Base-by-base conservation (phyloP, 2,113 vertebrate species). In the Cnemophilus loriae region DNA sequence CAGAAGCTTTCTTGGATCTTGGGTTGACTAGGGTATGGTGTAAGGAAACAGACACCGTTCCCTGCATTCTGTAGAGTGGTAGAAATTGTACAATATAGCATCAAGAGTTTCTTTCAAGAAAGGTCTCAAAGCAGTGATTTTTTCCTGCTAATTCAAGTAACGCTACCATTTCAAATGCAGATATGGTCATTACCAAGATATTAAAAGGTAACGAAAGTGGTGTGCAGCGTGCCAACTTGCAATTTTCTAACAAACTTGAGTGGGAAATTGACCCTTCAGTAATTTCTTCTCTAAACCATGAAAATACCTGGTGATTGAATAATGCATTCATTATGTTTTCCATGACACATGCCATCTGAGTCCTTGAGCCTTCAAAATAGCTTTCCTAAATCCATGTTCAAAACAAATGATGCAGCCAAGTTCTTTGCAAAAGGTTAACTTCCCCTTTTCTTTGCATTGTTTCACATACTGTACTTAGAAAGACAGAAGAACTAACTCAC, bases 81-180 rank as follows among this genome's bases (percentile, higher is more conserved):
- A 56, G 33, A 75, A 93, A 90, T 3, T n/a, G 7, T 37, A 46
- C 35, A n/a, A 56, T 10, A 19, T 8, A 61, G 53, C 57, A 7
- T 3, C 7, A 39, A 70, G 33, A 78, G 6, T 4, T 78, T 64
- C 19, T 65, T 78, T 41, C 32, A 73, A 86, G 57, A 47, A 77
- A 74, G 14, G 33, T 37, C 50, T 76, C 39, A 46, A 50, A 83
- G 53, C 20, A 57, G 32, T 21, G 37, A 46, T n/a, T 47, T 41
- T 77, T 80, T 52, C 32, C 32, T 49, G 49, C 9, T 57, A 63
- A 71, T 64, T 82, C 47, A 27, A 55, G 9, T 56, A 68, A n/a
- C 0, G 0, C 8, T 53, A 70, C 6, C 2, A 2, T 41, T 65
- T 59, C 39, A 93, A 85, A 75, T 46, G 69, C 11, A 65, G 22